Evolutionary conservation across 2,113 vertebrate species (phyloP).

Genomic region (Syngnathus scovelli): DNA sequence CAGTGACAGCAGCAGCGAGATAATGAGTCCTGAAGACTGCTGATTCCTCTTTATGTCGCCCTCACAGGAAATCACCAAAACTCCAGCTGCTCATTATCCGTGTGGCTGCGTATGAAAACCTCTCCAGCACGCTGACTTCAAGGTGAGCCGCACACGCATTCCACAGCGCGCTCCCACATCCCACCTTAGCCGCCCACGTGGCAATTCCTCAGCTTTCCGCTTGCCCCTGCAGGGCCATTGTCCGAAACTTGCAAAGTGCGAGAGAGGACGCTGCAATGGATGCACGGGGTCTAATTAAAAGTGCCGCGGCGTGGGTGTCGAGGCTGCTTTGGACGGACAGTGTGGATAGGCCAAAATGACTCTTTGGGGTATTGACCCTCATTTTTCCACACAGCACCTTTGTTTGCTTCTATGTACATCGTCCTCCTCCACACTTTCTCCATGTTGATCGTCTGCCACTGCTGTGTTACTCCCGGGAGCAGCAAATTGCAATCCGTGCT

Average conservation of each 20-base stretch:
- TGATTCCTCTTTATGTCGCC: slow-evolving; percentile 52
- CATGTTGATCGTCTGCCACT: slow-evolving; percentile 63
- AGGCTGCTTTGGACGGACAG: slow-evolving; percentile 52
- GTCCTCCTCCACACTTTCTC: slow-evolving; percentile 9
- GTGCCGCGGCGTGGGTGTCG: slow-evolving; percentile 54
- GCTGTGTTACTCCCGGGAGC: slow-evolving; percentile 53
- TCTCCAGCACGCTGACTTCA: slow-evolving; percentile 23
- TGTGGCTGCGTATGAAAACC: slow-evolving; percentile 43
- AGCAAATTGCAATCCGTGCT: slow-evolving; percentile 71
- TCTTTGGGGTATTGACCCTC: slow-evolving; percentile 59
- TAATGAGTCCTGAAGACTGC: slow-evolving; percentile 63
- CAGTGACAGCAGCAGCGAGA: slow-evolving; percentile 59
- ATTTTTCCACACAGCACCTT: slow-evolving; percentile 15
- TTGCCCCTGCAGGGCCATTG: slow-evolving; percentile 58
- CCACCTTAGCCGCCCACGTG: slow-evolving; percentile 48
- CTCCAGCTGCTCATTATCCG: slow-evolving; percentile 63
- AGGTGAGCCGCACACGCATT: slow-evolving; percentile 13
- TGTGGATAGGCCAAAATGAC: slow-evolving; percentile 62
- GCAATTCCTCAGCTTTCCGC: slow-evolving; percentile 49
- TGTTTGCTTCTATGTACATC: slow-evolving; percentile 17
- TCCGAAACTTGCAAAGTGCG: slow-evolving; percentile 60
- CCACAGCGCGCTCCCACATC: slow-evolving; percentile 6
- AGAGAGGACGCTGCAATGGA: slow-evolving; percentile 59
- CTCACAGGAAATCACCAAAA: slow-evolving; percentile 64
- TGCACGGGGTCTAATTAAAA: slow-evolving; percentile 69